Evolutionary conservation across 2,113 vertebrate species (phyloP).

Genomic region (Sturnus vulgaris): DNA sequence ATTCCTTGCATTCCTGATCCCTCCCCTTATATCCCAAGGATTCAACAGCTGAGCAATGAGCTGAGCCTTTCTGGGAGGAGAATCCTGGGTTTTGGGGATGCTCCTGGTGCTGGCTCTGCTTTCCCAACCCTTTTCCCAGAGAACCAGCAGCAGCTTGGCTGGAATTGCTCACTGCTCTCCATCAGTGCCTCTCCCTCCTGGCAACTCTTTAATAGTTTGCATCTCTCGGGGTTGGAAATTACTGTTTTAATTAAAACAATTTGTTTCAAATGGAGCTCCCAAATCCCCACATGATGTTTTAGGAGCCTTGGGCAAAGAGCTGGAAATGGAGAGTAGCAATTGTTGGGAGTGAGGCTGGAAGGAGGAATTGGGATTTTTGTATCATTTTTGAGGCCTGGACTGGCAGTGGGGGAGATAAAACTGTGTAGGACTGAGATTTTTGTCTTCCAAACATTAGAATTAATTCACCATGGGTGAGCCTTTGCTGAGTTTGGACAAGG

Average conservation of each 20-base stretch:
- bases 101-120: neutral
- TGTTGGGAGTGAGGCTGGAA: neutral
- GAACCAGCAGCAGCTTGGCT: constrained; percentile 41
- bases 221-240: constrained; percentile 62
- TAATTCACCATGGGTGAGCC: fast-evolving
- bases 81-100: neutral
- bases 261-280: constrained; percentile 60
- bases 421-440: neutral
- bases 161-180: constrained; percentile 54
- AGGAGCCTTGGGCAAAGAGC: constrained; percentile 37
- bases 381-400: fast-evolving
- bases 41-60: neutral
- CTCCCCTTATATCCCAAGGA: neutral
- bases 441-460: neutral
- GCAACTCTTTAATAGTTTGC: constrained; percentile 62
- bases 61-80: neutral
- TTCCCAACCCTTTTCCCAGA: neutral
- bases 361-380: neutral
- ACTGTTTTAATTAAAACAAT: constrained; percentile 72
- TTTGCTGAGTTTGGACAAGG: neutral
- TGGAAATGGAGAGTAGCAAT: neutral
- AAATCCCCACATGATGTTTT: constrained; percentile 5
- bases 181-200: constrained; percentile 58
- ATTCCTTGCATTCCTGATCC: neutral
- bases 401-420: neutral